Evolutionary conservation across 2,113 vertebrate genomes (phyloP).

Genomic region (Plecotus auritus): DNA sequence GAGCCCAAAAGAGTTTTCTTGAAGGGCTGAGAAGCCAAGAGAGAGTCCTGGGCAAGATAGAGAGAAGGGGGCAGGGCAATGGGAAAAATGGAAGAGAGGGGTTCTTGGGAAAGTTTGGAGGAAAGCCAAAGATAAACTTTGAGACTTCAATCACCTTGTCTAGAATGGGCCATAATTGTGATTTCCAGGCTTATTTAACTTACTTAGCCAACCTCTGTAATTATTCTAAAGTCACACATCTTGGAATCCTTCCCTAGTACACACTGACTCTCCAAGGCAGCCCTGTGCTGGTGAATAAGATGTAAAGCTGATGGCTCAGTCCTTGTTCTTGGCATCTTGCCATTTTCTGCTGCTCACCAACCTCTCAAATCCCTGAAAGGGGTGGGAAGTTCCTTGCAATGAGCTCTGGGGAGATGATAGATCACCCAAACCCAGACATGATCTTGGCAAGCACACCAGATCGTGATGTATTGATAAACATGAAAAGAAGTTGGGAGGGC

Average conservation of each 20-base stretch:
- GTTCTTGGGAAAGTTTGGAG: constrained; percentile 1
- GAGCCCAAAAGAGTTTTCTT: background rate
- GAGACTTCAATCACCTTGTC: constrained; percentile 39
- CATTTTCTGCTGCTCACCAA: background rate
- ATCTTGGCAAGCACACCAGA: constrained; percentile 42
- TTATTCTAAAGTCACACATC: constrained; percentile 41
- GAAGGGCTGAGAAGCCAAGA: background rate
- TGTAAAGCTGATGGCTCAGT: background rate
- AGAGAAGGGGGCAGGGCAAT: background rate
- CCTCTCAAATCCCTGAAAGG: background rate
- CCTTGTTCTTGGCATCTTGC: constrained; percentile 31
- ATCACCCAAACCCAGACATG: constrained; percentile 26
- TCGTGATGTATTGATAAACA: constrained; percentile 58
- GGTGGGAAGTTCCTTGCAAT: background rate
- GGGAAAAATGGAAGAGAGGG: background rate
- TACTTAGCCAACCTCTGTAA: background rate
- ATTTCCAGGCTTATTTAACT: constrained; percentile 34
- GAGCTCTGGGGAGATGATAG: background rate
- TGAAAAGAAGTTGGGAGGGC: constrained; percentile 54
- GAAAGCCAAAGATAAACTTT: background rate
- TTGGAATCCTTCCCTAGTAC: constrained; percentile 37
- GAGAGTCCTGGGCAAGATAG: background rate
- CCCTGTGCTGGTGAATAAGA: constrained; percentile 42
- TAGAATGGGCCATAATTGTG: background rate
- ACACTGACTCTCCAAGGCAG: background rate